Conservation (phyloP, 2,888 invertebrate genomes). For the Schizotus pectinicornis region DNA sequence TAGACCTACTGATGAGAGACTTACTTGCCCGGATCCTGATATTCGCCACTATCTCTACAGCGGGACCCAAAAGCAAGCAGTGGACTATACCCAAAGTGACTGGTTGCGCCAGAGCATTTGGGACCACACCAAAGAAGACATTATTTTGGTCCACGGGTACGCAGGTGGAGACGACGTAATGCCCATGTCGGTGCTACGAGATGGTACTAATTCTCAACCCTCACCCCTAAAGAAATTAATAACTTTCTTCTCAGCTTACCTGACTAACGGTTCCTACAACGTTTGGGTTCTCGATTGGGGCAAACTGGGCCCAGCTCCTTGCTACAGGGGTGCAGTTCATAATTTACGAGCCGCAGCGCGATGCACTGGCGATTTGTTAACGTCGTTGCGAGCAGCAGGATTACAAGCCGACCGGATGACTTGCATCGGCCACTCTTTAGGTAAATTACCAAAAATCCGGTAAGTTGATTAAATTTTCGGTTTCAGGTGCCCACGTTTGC, state of each 20-base stretch:
- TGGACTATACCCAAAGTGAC: constrained; percentile 68
- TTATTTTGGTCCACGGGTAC: constrained; percentile 77
- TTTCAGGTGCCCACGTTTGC: constrained; percentile 71
- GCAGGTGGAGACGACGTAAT: constrained; percentile 77
- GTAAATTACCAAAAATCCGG: too few species aligned
- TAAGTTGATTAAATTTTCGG: too few species aligned
- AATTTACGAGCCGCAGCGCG: constrained; percentile 75
- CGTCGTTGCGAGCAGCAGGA: constrained; percentile 69
- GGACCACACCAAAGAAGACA: constrained; percentile 72
- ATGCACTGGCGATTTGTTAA: constrained; percentile 71
- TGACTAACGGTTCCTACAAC: constrained; percentile 76
- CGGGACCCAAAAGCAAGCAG: constrained; percentile 59
- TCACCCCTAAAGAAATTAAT: too few species aligned
- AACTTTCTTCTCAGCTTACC: constrained; percentile 66
- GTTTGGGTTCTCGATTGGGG: constrained; percentile 82
- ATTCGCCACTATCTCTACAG: constrained; percentile 71
- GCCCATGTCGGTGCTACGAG: constrained; percentile 75
- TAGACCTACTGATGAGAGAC: constrained; percentile 66
- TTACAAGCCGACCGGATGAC: constrained; percentile 70
- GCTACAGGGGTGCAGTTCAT: constrained; percentile 72
- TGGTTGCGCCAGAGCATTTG: constrained; percentile 76
- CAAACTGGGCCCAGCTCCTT: constrained; percentile 70
- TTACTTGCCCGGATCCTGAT: constrained; percentile 76
- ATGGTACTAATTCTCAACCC: constrained; percentile 60
- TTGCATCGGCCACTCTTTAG: constrained; percentile 76